Evolutionary conservation across 1,140 invertebrate species (phyloP), one percentile per base, ranked within the genome.

Genomic region (Diorhabda sublineata): DNA sequence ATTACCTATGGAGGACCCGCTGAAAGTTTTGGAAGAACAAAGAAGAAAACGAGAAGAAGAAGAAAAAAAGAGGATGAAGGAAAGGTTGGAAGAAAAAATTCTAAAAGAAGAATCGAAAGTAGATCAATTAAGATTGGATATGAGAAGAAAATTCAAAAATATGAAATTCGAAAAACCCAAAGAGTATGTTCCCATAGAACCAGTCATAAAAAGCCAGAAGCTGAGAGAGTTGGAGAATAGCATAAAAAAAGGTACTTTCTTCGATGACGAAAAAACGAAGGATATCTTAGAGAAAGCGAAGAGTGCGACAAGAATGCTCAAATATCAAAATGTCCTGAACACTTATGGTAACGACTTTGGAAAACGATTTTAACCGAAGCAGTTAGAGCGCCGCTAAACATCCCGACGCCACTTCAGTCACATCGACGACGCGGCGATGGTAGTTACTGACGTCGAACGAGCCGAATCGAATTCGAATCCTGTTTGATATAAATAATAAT

Each of bases 201-300:
- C 79, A 3, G 76, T 80, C 4, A 74, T 76, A 64, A 79, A 79
- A 68, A 80, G 79, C 45, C 72, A 75, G 6, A 78, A 78, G 61
- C 66, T 80, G 52, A 74, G 77, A 59, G 79, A 80, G 68, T 69
- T 76, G 56, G 78, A 81, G 64, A 56, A 74, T 57, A 78, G 77
- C 64, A 78, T 80, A 60, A 73, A 72, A 52, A 77, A 79, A 58
- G 79, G 79, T 6, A 79, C 77, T 4, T 80, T 81, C 69, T 76
- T 81, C 68, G 79, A 81, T 58, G 73, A 81, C 68, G 76, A 77
- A 56, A 73, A 74, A 47, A 80, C 79, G 3, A 79, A 76, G 67
- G 75, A 76, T 64, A 81, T 81, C 26, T 57, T 81, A 62, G 78
- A 81, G 66, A 77, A 74, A 67, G 77, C 74, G 8, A 73, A 75